Percentiles rank a stretch among this genome's conserved stretches.
Conservation (phyloP, 2,888 invertebrate genomes). For the Drosophila tripunctata region DNA sequence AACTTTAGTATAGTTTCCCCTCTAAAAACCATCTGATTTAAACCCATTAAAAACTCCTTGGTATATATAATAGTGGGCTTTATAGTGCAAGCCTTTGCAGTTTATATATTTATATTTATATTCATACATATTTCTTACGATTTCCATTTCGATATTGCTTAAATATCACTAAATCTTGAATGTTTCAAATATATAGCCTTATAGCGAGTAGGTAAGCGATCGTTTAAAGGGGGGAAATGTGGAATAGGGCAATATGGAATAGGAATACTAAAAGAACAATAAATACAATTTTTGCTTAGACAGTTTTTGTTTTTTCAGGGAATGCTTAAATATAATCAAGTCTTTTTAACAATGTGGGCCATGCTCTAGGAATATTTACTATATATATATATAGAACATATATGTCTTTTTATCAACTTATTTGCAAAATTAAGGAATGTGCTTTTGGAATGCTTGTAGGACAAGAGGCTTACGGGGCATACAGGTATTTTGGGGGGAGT, state of each 20-base stretch:
- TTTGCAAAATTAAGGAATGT: slow-evolving; percentile 67
- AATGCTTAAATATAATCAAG: slow-evolving; percentile 78
- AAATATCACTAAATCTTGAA: slow-evolving; percentile 44
- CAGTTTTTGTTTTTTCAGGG: slow-evolving; percentile 29
- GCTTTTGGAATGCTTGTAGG: slow-evolving; percentile 63
- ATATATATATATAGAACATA: slow-evolving; percentile 20
- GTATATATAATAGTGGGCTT: neutral
- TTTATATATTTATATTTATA: slow-evolving; percentile 1
- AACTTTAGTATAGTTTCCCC: too few relatives aligned
- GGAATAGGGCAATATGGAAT: neutral
- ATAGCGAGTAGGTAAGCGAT: slow-evolving; percentile 51
- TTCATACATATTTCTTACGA: slow-evolving; percentile 13
- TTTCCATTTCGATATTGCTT: slow-evolving; percentile 49
- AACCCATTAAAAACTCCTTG: too few relatives aligned
- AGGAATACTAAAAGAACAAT: slow-evolving; percentile 54
- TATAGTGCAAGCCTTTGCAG: neutral
- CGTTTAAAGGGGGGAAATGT: neutral
- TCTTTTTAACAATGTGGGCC: slow-evolving; percentile 78
- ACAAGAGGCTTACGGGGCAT: too few relatives aligned
- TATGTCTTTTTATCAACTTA: slow-evolving; percentile 14
- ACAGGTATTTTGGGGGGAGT: neutral
- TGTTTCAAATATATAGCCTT: too few relatives aligned
- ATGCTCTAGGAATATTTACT: slow-evolving; percentile 68
- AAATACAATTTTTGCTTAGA: slow-evolving; percentile 49
- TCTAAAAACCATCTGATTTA: too few relatives aligned